Percentiles rank a stretch among this genome's conserved stretches.
These are phyloP conservation scores for Eriosoma lanigerum DNA, from an alignment of 1,140 invertebrate genomes.

Conservation along the genomic window DNA sequence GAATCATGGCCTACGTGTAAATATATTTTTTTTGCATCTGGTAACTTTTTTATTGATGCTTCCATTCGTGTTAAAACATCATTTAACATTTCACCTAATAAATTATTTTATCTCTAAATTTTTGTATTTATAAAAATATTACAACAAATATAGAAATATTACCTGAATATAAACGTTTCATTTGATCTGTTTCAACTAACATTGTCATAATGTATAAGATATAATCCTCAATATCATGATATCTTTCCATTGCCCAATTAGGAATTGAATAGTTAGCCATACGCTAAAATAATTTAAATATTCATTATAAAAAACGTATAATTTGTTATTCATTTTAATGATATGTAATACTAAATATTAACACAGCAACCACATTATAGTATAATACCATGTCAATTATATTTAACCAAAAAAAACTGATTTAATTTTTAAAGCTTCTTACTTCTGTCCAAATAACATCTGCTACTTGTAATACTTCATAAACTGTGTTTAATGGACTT, in stretches of 20 bases:
- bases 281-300: background rate
- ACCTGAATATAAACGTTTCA: constrained; percentile 47
- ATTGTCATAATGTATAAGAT: background rate
- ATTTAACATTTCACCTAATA: constrained; percentile 36
- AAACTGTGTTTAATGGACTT: constrained; percentile 13
- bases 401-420: too few species aligned
- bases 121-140: background rate
- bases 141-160: background rate
- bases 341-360: background rate
- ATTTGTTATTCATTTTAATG: too few species aligned
- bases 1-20: constrained; percentile 32
- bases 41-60: constrained; percentile 14
- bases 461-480: constrained; percentile 13
- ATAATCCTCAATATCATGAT: constrained; percentile 22
- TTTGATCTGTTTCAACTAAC: constrained; percentile 33
- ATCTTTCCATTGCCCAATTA: constrained; percentile 34
- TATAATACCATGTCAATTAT: too few species aligned
- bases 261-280: constrained; percentile 46
- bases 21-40: constrained; percentile 43
- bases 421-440: too few species aligned
- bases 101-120: background rate
- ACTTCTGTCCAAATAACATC: constrained; percentile 41
- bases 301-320: background rate
- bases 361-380: too few species aligned
- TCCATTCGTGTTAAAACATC: constrained; percentile 29